A percentile compares a stretch with the other conserved stretches of the same genome.
Conservation (phyloP, 1,140 invertebrate species). For the Scaptomyza montana region DNA sequence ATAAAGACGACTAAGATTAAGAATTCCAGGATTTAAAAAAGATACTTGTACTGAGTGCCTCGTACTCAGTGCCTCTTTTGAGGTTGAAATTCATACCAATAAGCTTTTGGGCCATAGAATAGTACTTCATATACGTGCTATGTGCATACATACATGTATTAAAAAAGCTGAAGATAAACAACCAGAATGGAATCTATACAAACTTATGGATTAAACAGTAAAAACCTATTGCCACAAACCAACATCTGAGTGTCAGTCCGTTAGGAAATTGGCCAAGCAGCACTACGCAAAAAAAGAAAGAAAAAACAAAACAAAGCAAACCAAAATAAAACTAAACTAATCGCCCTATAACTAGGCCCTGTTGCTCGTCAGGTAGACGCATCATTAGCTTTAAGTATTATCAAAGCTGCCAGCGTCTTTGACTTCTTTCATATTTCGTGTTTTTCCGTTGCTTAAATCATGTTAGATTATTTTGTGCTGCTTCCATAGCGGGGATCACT, state of each 20-base stretch:
- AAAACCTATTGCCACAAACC: constrained; percentile 25
- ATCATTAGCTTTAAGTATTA: constrained; percentile 43
- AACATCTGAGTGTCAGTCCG: constrained; percentile 18
- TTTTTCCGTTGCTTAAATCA: constrained; percentile 77
- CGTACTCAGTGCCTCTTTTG: too few species aligned
- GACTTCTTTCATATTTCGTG: constrained; percentile 73
- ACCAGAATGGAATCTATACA: constrained; percentile 13
- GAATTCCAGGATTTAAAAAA: too few species aligned
- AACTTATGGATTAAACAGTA: constrained; percentile 2
- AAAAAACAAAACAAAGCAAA: neutral
- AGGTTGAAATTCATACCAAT: too few species aligned
- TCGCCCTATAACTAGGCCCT: constrained; percentile 29
- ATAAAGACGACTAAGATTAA: too few species aligned
- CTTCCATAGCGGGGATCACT: constrained; percentile 1
- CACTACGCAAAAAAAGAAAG: constrained; percentile 24
- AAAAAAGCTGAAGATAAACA: neutral
- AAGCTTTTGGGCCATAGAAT: too few species aligned
- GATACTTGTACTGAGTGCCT: too few species aligned
- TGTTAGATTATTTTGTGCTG: constrained; percentile 75
- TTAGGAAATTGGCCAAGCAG: constrained; percentile 32
- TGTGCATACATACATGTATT: too few species aligned
- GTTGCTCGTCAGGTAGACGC: constrained; percentile 29
- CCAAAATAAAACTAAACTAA: constrained; percentile 12
- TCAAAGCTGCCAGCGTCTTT: constrained; percentile 5
- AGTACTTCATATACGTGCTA: too few species aligned